A percentile compares a stretch with the other conserved stretches of the same genome.
These are phyloP conservation scores for Chironomus tepperi DNA, from an alignment of 1,140 invertebrate genomes.

Conservation along the genomic window DNA sequence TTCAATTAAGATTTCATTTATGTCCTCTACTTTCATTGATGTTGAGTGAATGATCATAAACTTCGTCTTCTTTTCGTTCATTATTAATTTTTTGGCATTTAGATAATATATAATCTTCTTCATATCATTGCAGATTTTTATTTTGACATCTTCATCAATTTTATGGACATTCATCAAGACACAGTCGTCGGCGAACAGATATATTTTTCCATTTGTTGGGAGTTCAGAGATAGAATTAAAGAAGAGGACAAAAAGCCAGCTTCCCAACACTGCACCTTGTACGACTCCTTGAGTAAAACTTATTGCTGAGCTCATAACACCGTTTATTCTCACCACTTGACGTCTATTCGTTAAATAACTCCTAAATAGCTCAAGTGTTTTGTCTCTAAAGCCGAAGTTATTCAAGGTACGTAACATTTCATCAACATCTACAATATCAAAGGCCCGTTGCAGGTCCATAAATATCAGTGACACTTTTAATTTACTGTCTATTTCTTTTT, in stretches of 20 bases:
- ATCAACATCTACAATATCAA: conserved; percentile 33
- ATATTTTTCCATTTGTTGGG: background rate
- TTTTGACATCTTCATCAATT: background rate
- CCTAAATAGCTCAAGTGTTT: conserved; percentile 28
- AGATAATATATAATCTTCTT: conserved; percentile 10
- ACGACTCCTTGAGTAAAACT: conserved; percentile 25
- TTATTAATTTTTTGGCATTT: background rate
- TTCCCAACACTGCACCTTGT: conserved; percentile 27
- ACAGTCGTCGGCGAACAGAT: conserved; percentile 6
- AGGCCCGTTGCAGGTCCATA: conserved; percentile 34
- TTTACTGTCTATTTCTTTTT: conserved; percentile 27
- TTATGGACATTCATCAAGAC: background rate
- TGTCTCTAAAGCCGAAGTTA: conserved; percentile 30
- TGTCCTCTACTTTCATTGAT: background rate
- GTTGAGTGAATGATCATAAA: conserved; percentile 27
- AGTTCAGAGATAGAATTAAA: conserved; percentile 10
- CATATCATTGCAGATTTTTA: background rate
- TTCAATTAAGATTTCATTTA: background rate
- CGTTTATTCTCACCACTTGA: conserved; percentile 23
- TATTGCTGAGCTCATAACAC: background rate
- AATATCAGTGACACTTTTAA: conserved; percentile 29
- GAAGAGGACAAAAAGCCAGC: conserved; percentile 23
- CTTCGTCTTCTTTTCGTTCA: conserved; percentile 28
- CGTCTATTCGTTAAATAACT: conserved; percentile 27
- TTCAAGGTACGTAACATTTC: conserved; percentile 30